Conservation (phyloP, 1,140 invertebrate species). For the Mercenaria mercenaria region DNA sequence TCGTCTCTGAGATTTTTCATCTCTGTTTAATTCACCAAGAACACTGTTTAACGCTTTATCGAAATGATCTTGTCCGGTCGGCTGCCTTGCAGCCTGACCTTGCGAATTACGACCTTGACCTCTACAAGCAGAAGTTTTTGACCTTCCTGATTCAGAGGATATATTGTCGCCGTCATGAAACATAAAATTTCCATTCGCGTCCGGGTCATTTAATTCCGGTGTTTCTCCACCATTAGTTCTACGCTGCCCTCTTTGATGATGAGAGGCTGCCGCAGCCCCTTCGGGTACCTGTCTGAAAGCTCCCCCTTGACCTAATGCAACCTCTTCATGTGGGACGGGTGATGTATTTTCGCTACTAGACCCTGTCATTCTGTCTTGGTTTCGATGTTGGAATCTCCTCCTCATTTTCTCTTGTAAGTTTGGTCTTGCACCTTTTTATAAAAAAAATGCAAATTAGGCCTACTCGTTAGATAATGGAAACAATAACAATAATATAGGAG, state of each 20-base stretch:
- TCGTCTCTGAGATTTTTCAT: not conserved
- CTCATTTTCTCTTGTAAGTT: not conserved
- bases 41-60: not conserved
- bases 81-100: not conserved
- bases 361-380: no score
- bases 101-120: not conserved
- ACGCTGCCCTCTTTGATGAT: not conserved
- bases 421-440: not conserved
- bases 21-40: not conserved
- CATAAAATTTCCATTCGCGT: constrained; percentile 34
- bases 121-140: not conserved
- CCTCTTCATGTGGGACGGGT: not conserved
- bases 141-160: not conserved
- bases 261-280: not conserved
- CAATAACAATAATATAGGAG: no score
- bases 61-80: no score
- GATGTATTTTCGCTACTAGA: constrained; percentile 5
- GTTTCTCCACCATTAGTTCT: not conserved
- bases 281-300: not conserved
- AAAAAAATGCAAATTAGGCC: no score
- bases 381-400: not conserved
- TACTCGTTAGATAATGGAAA: no score
- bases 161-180: not conserved
- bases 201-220: constrained; percentile 17
- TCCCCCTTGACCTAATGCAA: not conserved